These are phyloP conservation scores for Ophiothrix spiculata DNA, from an alignment of 35 echinoderm and acorn worm genomes.

Conservation along the genomic window DNA sequence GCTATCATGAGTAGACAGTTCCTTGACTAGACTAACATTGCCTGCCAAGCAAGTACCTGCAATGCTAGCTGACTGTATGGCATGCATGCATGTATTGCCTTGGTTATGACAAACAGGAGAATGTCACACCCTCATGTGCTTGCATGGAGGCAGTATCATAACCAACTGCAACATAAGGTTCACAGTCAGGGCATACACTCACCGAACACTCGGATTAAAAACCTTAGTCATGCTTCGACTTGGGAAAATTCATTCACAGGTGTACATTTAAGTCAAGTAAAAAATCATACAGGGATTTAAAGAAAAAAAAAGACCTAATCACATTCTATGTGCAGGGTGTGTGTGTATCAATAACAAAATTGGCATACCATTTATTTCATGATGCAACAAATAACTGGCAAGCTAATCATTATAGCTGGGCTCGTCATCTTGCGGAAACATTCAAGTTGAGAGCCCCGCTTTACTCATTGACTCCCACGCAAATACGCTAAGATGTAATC, in stretches of 20 bases:
- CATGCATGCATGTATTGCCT: neutral
- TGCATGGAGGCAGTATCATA: no score
- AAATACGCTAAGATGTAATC: neutral
- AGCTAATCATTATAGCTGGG: neutral
- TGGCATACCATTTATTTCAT: neutral
- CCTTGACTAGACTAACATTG: conserved; percentile 6
- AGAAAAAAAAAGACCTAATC: no score
- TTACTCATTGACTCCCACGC: neutral
- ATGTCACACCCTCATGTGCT: neutral
- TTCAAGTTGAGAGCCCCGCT: neutral
- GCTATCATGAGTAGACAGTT: conserved; percentile 12
- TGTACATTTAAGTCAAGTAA: no score
- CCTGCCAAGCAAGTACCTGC: neutral
- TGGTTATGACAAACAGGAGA: neutral
- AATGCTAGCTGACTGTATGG: neutral
- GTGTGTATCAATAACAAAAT: neutral
- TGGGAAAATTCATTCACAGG: no score
- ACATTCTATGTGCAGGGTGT: neutral
- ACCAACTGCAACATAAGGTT: no score
- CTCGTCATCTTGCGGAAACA: neutral
- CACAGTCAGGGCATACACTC: no score
- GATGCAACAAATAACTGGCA: neutral
- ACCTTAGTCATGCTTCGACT: conserved; percentile 5
- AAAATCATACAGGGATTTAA: no score
- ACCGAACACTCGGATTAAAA: neutral